phyloP scores from a whole-genome alignment of 2,797 vertebrate genomes.

The Mus caroli region DNA sequence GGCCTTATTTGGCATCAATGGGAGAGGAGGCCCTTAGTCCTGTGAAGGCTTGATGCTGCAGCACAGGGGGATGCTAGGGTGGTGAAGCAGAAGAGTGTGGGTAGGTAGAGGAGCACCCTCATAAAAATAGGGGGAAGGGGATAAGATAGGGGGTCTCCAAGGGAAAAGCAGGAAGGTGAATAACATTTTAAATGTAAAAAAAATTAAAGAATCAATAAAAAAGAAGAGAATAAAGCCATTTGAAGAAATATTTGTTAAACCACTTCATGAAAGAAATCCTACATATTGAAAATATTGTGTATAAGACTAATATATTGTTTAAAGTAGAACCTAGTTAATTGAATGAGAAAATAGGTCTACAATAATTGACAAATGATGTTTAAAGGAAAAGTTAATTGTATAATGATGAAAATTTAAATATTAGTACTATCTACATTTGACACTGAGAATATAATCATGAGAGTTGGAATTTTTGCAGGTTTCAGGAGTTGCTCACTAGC shows the following conservation, averaged over 20 bases:
- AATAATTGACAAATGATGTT: background rate
- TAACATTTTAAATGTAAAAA: no score
- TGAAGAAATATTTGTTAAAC: background rate
- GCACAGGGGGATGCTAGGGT: no score
- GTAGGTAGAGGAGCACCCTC: no score
- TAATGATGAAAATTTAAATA: conserved; percentile 5
- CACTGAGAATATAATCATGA: background rate
- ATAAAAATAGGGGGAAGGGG: no score
- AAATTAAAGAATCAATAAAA: no score
- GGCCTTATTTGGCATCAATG: no score
- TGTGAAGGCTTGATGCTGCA: no score
- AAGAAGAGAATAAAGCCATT: background rate
- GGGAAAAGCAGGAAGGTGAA: no score
- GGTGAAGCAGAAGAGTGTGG: no score
- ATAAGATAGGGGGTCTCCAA: fast-evolving
- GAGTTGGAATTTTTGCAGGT: background rate
- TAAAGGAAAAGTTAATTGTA: background rate
- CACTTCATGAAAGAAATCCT: background rate
- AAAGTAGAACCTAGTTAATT: background rate
- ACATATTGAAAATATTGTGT: background rate
- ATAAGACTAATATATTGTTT: background rate
- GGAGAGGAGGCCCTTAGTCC: no score
- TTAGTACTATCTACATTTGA: background rate
- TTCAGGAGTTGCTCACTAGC: background rate
- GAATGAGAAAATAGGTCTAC: background rate